These are phyloP conservation scores for Parapristionchus giblindavisi DNA, from an alignment of 2,888 invertebrate genomes.

Conservation along the genomic window DNA sequence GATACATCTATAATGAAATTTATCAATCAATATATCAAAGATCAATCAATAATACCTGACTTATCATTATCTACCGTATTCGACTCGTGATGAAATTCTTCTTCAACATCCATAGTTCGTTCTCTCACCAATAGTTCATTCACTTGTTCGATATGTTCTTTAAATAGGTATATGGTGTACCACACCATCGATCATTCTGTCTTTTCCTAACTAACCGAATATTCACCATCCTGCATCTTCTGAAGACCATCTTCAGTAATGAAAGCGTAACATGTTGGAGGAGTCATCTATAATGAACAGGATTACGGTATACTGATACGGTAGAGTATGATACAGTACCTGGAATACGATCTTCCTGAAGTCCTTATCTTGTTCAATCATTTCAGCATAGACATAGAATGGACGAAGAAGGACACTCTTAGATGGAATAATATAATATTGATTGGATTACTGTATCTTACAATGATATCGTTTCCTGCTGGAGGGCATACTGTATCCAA, in stretches of 20 bases:
- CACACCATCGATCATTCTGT: neutral
- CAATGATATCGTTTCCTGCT: conserved; percentile 22
- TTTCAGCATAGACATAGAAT: conserved; percentile 32
- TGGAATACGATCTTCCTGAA: conserved; percentile 15
- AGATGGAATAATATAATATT: neutral
- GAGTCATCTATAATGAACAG: neutral
- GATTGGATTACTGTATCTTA: no score
- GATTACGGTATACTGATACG: neutral
- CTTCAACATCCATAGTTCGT: conserved; percentile 20
- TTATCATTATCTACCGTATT: neutral
- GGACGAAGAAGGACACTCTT: conserved; percentile 32
- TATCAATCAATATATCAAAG: no score
- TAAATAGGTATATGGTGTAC: neutral
- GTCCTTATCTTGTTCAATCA: conserved; percentile 10
- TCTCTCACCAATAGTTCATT: neutral
- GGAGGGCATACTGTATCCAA: conserved; percentile 24
- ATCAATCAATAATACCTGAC: no score
- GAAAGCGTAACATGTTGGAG: conserved; percentile 29
- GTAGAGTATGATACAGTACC: neutral
- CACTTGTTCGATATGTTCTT: neutral
- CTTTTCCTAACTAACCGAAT: conserved; percentile 20
- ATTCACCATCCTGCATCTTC: conserved; percentile 25
- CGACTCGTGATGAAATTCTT: conserved; percentile 4
- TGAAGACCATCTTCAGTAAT: conserved; percentile 15
- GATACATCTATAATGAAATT: neutral